A percentile compares a stretch with the other conserved stretches of the same genome.
phyloP scores from a whole-genome alignment of 2,888 invertebrate genomes.

The Scrobipalpa atriplicella region DNA sequence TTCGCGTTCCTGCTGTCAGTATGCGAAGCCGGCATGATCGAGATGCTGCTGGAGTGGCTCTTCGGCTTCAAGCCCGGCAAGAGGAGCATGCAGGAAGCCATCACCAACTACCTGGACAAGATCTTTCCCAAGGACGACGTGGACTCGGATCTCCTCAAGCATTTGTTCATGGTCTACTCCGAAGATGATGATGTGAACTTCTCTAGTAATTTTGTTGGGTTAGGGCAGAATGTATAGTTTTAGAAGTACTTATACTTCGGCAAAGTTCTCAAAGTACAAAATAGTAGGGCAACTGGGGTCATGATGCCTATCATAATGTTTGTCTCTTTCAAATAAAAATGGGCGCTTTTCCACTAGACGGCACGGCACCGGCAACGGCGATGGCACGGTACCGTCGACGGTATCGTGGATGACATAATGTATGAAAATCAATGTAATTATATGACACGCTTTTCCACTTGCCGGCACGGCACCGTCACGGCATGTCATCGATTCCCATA shows the following conservation, averaged over 20 bases:
- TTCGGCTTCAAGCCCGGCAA: constrained; percentile 41
- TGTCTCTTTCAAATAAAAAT: no score
- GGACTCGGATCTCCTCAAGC: constrained; percentile 62
- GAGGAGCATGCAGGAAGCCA: constrained; percentile 59
- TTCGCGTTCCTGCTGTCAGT: constrained; percentile 39
- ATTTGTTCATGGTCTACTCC: constrained; percentile 60
- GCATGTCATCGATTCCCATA: no score
- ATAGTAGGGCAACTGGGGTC: neutral
- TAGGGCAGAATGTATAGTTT: constrained; percentile 18
- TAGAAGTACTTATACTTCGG: neutral
- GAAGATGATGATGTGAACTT: constrained; percentile 47
- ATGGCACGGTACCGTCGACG: no score
- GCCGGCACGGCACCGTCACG: no score
- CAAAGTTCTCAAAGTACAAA: neutral
- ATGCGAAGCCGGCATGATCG: constrained; percentile 44
- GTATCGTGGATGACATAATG: no score
- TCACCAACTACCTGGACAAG: constrained; percentile 60
- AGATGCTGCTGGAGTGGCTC: constrained; percentile 40
- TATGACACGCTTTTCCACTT: no score
- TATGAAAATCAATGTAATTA: no score
- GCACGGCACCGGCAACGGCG: no score
- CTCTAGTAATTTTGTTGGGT: constrained; percentile 37
- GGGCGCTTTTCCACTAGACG: no score
- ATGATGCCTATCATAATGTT: no score
- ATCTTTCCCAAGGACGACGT: constrained; percentile 67